Evolutionary conservation across 2,888 invertebrate genomes (phyloP).

Genomic region (Eupithecia exiguata): DNA sequence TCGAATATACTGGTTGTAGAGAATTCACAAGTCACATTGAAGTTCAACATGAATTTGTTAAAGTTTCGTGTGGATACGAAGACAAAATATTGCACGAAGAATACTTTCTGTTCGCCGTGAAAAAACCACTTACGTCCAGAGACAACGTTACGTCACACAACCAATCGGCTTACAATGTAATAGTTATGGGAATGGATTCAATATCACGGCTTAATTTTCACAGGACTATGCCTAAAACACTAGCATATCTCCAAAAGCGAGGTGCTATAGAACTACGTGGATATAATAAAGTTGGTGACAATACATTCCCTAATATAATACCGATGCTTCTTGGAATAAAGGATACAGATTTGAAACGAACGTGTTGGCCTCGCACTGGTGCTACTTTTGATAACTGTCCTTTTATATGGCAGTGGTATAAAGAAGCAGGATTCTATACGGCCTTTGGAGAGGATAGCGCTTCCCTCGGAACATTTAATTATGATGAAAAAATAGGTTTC

Average conservation of each 20-base stretch:
- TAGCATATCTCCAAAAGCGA: slow-evolving; percentile 84
- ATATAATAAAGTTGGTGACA: slow-evolving; percentile 97
- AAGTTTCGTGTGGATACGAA: slow-evolving; percentile 84
- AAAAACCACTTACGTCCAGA: slow-evolving; percentile 56
- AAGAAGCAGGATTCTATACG: slow-evolving; percentile 88
- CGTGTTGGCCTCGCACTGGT: slow-evolving; percentile 85
- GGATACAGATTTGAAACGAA: slow-evolving; percentile 85
- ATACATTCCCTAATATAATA: slow-evolving; percentile 95
- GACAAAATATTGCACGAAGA: slow-evolving; percentile 85
- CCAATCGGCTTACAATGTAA: slow-evolving; percentile 84
- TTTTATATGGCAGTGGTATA: slow-evolving; percentile 93
- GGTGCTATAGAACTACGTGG: slow-evolving; percentile 91
- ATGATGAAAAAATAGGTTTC: slow-evolving; percentile 89
- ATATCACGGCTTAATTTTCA: slow-evolving; percentile 93
- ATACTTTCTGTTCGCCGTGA: slow-evolving; percentile 86
- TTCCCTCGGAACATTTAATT: slow-evolving; percentile 91
- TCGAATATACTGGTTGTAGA: slow-evolving; percentile 78
- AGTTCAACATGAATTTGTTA: slow-evolving; percentile 86
- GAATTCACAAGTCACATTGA: slow-evolving; percentile 73
- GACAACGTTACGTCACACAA: slow-evolving; percentile 47
- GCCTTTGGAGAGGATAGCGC: slow-evolving; percentile 93
- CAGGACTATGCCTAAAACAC: slow-evolving; percentile 91
- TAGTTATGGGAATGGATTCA: slow-evolving; percentile 93
- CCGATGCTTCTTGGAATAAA: slow-evolving; percentile 90
- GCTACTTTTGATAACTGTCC: slow-evolving; percentile 90